Conservation (phyloP, 2,797 vertebrate species). For the Phalloptychus januarius region DNA sequence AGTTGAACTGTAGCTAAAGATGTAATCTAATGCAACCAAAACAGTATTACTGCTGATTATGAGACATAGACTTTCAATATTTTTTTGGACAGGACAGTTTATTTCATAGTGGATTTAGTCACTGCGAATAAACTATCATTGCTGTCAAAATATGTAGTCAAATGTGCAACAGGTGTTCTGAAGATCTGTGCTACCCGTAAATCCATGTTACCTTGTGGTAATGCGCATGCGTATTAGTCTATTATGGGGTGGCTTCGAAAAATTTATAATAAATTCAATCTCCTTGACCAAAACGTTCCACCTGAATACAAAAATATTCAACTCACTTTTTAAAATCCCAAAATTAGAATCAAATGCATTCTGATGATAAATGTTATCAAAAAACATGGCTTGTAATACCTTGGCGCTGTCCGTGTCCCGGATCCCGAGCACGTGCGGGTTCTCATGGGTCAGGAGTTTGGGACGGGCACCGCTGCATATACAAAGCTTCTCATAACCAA, state of each 20-base stretch:
- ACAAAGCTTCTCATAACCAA: constrained; percentile 88
- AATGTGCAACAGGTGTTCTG: too few relatives aligned
- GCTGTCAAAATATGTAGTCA: not conserved
- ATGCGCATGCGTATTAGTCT: too few relatives aligned
- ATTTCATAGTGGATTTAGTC: not conserved
- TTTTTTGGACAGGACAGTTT: not conserved
- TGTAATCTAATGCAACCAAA: not conserved
- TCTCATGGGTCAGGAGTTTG: constrained; percentile 86
- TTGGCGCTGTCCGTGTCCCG: constrained; percentile 95
- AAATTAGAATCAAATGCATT: not conserved
- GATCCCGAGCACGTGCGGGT: constrained; percentile 90
- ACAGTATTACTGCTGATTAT: not conserved
- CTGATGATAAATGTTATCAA: not conserved
- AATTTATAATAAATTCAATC: not conserved
- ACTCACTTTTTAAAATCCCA: not conserved
- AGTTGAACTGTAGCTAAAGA: not conserved
- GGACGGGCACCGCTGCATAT: constrained; percentile 91
- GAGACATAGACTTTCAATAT: not conserved
- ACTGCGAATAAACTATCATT: not conserved
- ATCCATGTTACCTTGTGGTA: too few relatives aligned
- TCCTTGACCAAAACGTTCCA: not conserved
- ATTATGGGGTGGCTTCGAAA: not conserved
- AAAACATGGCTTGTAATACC: constrained; percentile 72
- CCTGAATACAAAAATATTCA: not conserved
- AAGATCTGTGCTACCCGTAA: too few relatives aligned